phyloP scores from a whole-genome alignment of 2,797 vertebrate genomes.

The Molossus molossus region DNA sequence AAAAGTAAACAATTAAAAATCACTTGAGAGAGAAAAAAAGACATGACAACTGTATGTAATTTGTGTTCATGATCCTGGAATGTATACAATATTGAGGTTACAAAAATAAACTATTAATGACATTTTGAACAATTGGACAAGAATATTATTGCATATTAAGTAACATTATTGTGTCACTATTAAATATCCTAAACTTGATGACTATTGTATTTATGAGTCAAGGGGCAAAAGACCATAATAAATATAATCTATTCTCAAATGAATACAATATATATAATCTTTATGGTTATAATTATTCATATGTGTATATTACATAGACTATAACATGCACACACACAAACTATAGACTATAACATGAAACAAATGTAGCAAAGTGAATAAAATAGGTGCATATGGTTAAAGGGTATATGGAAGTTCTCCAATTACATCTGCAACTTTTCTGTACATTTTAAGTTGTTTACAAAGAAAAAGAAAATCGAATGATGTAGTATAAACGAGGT shows the following conservation, averaged over 20 bases:
- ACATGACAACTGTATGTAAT: not conserved
- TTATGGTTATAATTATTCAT: not conserved
- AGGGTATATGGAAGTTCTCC: not conserved
- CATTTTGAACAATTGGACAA: not conserved
- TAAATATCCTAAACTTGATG: not conserved
- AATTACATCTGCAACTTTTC: not conserved
- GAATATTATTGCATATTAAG: not conserved
- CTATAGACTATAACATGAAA: not conserved
- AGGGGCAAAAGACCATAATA: not conserved
- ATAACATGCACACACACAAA: not conserved
- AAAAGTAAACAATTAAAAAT: constrained; percentile 29
- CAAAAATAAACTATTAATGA: not conserved
- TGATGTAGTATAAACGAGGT: not conserved
- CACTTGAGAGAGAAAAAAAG: not conserved
- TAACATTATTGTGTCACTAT: not conserved
- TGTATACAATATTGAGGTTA: not conserved
- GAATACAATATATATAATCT: not conserved
- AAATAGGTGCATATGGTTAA: constrained; percentile 6
- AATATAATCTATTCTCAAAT: not conserved
- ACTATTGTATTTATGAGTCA: not conserved
- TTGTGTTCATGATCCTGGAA: not conserved
- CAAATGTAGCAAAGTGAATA: not conserved
- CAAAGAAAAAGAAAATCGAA: not conserved
- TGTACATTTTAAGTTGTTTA: not conserved
- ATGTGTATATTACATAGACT: too few relatives aligned